These are phyloP conservation scores for Agrochola lota DNA, from an alignment of 2,888 invertebrate species.

Conservation along the genomic window DNA sequence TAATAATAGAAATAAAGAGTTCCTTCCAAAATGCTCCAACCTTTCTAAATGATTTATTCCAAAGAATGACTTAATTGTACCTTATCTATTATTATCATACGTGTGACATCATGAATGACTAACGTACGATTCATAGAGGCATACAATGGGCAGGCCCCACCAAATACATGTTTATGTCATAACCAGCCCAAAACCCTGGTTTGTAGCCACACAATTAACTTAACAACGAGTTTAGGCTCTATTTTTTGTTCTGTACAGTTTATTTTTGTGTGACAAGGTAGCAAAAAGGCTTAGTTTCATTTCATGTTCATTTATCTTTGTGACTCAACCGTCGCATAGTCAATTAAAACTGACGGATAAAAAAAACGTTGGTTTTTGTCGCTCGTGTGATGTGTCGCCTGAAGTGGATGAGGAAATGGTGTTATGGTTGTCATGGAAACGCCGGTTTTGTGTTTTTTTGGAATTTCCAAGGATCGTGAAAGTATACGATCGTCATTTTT, in stretches of 20 bases:
- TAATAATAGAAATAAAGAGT: not conserved
- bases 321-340: slow-evolving; percentile 67
- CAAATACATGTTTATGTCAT: slow-evolving; percentile 77
- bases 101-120: slow-evolving; percentile 59
- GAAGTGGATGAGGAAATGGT: slow-evolving; percentile 50
- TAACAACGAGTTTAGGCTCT: slow-evolving; percentile 61
- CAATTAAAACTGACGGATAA: slow-evolving; percentile 68
- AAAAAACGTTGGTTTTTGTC: slow-evolving; percentile 59
- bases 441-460: slow-evolving; percentile 5
- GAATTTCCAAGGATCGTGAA: not conserved
- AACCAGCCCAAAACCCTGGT: slow-evolving; percentile 66
- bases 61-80: slow-evolving; percentile 50
- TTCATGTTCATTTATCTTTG: slow-evolving; percentile 71
- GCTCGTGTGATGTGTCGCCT: slow-evolving; percentile 52
- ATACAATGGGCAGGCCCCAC: slow-evolving; percentile 71
- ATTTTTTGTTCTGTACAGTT: slow-evolving; percentile 55
- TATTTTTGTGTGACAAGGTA: slow-evolving; percentile 49
- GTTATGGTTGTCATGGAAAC: slow-evolving; percentile 41
- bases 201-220: slow-evolving; percentile 63
- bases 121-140: slow-evolving; percentile 60
- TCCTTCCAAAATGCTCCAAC: slow-evolving; percentile 4
- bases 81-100: slow-evolving; percentile 59
- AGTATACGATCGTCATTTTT: not conserved
- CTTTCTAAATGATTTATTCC: slow-evolving; percentile 35
- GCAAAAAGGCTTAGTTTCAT: slow-evolving; percentile 67